phyloP scores from a whole-genome alignment of 2,797 vertebrate genomes.

The Cyclura pinguis region DNA sequence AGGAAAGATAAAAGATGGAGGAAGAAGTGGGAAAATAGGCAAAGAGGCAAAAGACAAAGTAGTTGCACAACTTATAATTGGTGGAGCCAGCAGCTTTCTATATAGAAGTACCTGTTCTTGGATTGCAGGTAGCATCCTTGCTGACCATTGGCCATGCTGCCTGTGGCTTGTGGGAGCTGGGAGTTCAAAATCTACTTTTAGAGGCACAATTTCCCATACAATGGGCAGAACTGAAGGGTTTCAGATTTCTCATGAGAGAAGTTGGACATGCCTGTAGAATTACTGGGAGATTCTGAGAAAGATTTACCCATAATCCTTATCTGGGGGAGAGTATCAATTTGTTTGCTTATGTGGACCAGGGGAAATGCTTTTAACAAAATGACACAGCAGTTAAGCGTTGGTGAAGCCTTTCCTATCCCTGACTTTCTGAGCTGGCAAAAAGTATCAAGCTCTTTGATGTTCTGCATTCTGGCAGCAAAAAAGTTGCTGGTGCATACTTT shows the following conservation, averaged over 20 bases:
- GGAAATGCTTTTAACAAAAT: not conserved
- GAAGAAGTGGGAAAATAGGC: too few species aligned
- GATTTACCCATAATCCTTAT: not conserved
- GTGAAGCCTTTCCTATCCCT: not conserved
- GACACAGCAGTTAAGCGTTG: not conserved
- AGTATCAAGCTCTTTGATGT: not conserved
- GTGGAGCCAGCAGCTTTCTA: too few species aligned
- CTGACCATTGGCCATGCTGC: not conserved
- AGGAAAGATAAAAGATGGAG: too few species aligned
- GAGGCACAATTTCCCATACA: not conserved
- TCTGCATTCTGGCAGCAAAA: not conserved
- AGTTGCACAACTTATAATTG: too few species aligned
- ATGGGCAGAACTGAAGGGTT: not conserved
- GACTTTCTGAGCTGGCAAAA: not conserved
- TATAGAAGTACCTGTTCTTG: too few species aligned
- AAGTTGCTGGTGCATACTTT: not conserved
- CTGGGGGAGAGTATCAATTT: not conserved
- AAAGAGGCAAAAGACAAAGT: too few species aligned
- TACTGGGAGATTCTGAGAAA: not conserved
- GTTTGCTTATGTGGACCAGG: too few species aligned
- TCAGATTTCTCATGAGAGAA: not conserved
- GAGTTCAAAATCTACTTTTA: not conserved
- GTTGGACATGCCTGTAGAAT: not conserved
- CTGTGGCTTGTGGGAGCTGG: not conserved
- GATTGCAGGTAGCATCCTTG: too few species aligned